These are phyloP conservation scores for Platygyra sinensis DNA, from an alignment of 64 coral and sea anemone species.

Conservation along the genomic window DNA sequence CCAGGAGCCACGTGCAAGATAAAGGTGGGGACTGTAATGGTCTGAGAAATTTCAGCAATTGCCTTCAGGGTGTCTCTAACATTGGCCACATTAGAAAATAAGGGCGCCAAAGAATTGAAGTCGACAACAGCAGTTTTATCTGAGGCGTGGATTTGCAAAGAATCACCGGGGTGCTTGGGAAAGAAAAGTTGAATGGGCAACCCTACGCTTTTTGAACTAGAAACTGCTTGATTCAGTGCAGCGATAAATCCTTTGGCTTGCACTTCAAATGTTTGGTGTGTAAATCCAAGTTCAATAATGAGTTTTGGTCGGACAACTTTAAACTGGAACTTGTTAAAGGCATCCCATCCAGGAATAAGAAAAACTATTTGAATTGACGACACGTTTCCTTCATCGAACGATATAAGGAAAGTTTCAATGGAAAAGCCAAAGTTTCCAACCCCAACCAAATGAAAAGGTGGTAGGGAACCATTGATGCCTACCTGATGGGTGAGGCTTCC, in stretches of 20 bases:
- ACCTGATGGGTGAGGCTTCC: conserved; percentile 49
- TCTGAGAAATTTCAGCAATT: neutral
- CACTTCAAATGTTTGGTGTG: neutral
- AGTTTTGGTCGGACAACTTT: conserved; percentile 61
- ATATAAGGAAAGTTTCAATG: conserved; percentile 16
- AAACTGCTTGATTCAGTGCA: neutral
- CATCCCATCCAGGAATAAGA: conserved; percentile 74
- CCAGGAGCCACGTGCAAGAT: neutral
- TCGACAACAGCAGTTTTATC: neutral
- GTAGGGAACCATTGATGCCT: conserved; percentile 43
- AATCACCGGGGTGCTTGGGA: neutral
- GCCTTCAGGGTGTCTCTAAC: neutral
- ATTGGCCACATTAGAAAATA: no score
- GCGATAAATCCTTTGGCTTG: neutral
- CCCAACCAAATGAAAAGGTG: conserved; percentile 39
- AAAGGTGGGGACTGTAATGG: neutral
- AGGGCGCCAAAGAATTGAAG: neutral
- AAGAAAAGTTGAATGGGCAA: conserved; percentile 5
- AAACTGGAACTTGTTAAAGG: conserved; percentile 59
- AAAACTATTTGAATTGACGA: neutral
- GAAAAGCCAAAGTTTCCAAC: conserved; percentile 74
- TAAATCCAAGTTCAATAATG: neutral
- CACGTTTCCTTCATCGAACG: conserved; percentile 31
- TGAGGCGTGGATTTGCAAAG: neutral
- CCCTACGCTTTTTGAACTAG: neutral